These are phyloP conservation scores for Forficula auricularia DNA, from an alignment of 1,140 invertebrate genomes.

Conservation along the genomic window DNA sequence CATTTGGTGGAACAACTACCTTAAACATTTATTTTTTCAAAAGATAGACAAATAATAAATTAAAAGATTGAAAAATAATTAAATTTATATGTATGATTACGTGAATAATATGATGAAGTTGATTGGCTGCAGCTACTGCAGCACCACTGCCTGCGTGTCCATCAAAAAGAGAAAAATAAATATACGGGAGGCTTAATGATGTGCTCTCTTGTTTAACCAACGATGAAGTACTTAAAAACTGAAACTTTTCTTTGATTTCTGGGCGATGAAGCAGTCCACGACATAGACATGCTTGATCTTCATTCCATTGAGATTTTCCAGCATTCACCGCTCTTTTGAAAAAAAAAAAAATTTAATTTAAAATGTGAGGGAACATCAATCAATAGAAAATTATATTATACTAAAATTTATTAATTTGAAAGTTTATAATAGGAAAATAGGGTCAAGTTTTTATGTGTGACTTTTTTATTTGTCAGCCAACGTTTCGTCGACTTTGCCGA, in stretches of 20 bases:
- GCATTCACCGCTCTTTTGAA: constrained; percentile 42
- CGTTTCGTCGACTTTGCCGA: too few relatives aligned
- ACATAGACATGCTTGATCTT: constrained; percentile 54
- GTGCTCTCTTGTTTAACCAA: constrained; percentile 11
- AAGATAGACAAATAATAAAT: neutral
- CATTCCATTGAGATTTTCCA: constrained; percentile 62
- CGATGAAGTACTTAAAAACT: neutral
- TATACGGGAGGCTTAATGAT: constrained; percentile 35
- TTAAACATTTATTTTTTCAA: too few relatives aligned
- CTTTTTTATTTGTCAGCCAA: too few relatives aligned
- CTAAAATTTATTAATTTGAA: neutral
- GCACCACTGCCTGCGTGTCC: constrained; percentile 72
- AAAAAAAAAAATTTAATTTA: neutral
- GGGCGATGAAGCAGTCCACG: constrained; percentile 27
- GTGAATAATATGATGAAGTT: constrained; percentile 62
- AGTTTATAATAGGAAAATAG: too few relatives aligned
- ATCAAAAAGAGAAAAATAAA: constrained; percentile 73
- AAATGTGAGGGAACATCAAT: neutral
- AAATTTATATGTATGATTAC: constrained; percentile 30
- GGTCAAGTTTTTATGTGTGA: too few relatives aligned
- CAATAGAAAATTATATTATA: neutral
- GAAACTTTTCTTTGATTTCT: constrained; percentile 12
- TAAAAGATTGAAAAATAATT: constrained; percentile 12
- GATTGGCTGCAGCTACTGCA: constrained; percentile 56
- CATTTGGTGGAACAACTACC: too few relatives aligned